Percentiles rank a stretch among this genome's conserved stretches.
These are phyloP conservation scores for Nesogale talazaci DNA, from an alignment of 2,113 vertebrate genomes.

Conservation along the genomic window DNA sequence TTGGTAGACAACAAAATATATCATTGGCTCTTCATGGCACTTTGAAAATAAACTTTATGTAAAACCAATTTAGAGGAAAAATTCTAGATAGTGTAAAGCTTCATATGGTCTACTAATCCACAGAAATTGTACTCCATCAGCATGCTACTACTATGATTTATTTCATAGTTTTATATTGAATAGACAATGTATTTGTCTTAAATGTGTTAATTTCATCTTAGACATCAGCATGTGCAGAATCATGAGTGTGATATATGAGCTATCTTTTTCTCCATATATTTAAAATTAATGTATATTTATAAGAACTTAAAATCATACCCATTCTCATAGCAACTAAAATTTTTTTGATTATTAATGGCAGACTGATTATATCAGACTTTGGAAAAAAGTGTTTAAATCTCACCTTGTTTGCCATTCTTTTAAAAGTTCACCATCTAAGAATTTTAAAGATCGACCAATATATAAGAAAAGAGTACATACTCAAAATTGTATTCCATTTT, in stretches of 20 bases:
- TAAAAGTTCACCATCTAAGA: too few relatives aligned
- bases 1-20: not conserved
- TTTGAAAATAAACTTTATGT: not conserved
- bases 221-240: not conserved
- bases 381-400: too few relatives aligned
- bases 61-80: not conserved
- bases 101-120: not conserved
- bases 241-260: not conserved
- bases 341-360: not conserved
- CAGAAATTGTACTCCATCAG: not conserved
- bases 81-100: not conserved
- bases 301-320: not conserved
- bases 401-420: too few relatives aligned
- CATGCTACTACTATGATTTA: not conserved
- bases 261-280: not conserved
- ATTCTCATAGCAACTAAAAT: not conserved
- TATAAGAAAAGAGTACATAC: too few relatives aligned
- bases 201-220: not conserved
- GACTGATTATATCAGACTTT: not conserved
- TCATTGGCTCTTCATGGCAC: not conserved
- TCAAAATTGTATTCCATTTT: too few relatives aligned
- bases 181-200: not conserved
- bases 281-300: not conserved
- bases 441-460: too few relatives aligned
- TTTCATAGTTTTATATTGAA: not conserved